Evolutionary conservation across 1,140 invertebrate species (phyloP).

Genomic region (Microplitis mediator): DNA sequence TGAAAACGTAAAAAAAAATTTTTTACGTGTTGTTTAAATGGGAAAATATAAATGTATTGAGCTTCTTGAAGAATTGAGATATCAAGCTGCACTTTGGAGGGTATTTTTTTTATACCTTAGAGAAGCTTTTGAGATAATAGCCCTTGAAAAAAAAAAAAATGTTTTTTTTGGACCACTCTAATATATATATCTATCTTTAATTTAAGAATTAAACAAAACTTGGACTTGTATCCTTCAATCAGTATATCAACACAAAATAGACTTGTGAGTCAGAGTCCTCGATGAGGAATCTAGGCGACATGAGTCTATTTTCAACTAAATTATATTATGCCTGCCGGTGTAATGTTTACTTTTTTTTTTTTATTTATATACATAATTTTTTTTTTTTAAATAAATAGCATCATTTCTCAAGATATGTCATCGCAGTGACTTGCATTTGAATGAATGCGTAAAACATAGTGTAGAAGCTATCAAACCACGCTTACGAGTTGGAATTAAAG

Average conservation of each 20-base stretch:
- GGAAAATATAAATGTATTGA: too few species aligned
- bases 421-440: constrained; percentile 65
- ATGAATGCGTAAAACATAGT: constrained; percentile 66
- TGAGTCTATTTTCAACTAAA: constrained; percentile 5
- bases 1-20: too few species aligned
- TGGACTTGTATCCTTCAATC: constrained; percentile 4
- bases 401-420: constrained; percentile 70
- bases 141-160: too few species aligned
- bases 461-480: constrained; percentile 62
- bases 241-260: neutral
- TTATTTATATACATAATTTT: too few species aligned
- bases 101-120: too few species aligned
- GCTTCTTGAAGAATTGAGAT: too few species aligned
- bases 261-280: constrained; percentile 12
- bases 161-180: too few species aligned
- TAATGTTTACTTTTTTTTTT: neutral
- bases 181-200: neutral
- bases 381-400: constrained; percentile 55
- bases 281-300: constrained; percentile 1
- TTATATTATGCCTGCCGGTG: neutral
- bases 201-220: neutral
- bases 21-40: too few species aligned
- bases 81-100: too few species aligned
- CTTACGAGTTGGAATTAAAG: constrained; percentile 67
- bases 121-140: too few species aligned